These are phyloP conservation scores for Calliscelio sp. DNA, from an alignment of 2,888 invertebrate species.

Conservation along the genomic window DNA sequence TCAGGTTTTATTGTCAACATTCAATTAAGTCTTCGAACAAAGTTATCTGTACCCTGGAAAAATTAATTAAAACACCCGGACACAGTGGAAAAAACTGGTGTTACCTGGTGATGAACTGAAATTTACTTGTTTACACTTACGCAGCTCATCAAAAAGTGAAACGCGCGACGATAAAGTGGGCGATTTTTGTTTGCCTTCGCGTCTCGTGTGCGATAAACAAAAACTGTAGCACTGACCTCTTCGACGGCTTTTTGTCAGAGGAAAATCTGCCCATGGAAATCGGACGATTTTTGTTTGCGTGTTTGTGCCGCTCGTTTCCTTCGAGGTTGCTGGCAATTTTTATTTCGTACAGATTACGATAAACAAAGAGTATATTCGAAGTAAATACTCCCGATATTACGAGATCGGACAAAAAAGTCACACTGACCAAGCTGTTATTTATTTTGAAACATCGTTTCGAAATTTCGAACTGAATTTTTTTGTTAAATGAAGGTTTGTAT, in stretches of 20 bases:
- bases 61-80: conserved; percentile 6
- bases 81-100: not conserved
- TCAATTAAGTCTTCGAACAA: conserved; percentile 31
- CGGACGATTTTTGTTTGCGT: conserved; percentile 27
- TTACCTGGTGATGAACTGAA: conserved; percentile 34
- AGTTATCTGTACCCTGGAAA: conserved; percentile 32
- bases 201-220: conserved; percentile 51
- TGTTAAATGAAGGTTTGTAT: conserved; percentile 7
- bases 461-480: not conserved
- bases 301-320: not conserved
- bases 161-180: conserved; percentile 30
- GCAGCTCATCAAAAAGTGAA: conserved; percentile 31
- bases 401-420: not conserved
- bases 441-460: conserved; percentile 18
- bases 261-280: conserved; percentile 7
- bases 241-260: conserved; percentile 26
- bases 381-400: not conserved
- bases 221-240: conserved; percentile 50
- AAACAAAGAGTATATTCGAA: not conserved
- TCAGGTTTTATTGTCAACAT: too few relatives aligned
- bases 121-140: conserved; percentile 49
- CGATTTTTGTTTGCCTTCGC: conserved; percentile 47
- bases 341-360: conserved; percentile 11
- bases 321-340: not conserved
- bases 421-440: conserved; percentile 7